These are phyloP conservation scores for Oryzias celebensis DNA, from an alignment of 2,113 vertebrate genomes.

Conservation along the genomic window DNA sequence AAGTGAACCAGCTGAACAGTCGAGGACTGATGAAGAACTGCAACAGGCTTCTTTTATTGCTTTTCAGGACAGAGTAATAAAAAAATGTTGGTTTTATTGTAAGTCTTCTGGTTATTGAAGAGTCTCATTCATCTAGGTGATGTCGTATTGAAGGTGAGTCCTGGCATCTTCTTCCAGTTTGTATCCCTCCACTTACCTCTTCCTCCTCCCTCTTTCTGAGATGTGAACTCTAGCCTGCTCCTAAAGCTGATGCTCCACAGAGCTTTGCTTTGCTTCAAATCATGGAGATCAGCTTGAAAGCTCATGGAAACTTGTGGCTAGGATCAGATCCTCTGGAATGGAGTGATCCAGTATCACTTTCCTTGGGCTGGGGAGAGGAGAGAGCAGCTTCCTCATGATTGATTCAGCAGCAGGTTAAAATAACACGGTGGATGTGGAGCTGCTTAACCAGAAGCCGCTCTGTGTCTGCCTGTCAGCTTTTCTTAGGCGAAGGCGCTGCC, in stretches of 20 bases:
- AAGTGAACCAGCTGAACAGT: too few relatives aligned
- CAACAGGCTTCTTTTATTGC: too few relatives aligned
- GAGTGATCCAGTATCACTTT: neutral
- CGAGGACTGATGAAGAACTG: too few relatives aligned
- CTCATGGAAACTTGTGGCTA: neutral
- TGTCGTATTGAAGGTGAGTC: too few relatives aligned
- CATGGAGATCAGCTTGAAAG: neutral
- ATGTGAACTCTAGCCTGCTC: neutral
- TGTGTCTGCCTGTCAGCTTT: neutral
- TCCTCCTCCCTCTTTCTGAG: neutral
- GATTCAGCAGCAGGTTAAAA: conserved; percentile 9
- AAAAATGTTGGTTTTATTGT: too few relatives aligned
- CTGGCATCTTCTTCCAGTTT: too few relatives aligned
- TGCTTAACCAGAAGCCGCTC: neutral
- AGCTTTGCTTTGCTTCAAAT: neutral
- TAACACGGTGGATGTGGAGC: neutral
- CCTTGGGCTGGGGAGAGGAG: neutral
- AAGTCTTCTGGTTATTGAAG: too few relatives aligned
- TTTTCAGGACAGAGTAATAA: too few relatives aligned
- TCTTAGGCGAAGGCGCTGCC: too few relatives aligned
- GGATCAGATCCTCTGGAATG: neutral
- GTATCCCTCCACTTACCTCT: too few relatives aligned
- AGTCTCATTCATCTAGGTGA: too few relatives aligned
- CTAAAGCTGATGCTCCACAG: neutral
- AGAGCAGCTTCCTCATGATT: conserved; percentile 2